Conservation (phyloP, 2,888 invertebrate genomes). For the Julus scanicus region DNA sequence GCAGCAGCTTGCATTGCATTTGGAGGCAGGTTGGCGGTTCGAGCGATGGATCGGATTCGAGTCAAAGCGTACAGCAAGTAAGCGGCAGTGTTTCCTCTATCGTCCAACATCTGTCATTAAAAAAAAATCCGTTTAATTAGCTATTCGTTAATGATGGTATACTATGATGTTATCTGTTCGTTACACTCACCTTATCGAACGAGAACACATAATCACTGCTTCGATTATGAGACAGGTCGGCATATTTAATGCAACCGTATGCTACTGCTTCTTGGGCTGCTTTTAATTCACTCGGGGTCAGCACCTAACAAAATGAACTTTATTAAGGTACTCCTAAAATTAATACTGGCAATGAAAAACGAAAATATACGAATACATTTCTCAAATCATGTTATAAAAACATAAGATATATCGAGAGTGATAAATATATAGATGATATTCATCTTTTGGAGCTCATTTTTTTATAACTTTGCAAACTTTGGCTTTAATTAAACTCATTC, state of each 20-base stretch:
- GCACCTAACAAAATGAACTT: constrained; percentile 67
- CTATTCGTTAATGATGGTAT: not conserved
- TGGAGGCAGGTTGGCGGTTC: constrained; percentile 77
- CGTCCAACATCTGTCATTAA: constrained; percentile 86
- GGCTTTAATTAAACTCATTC: too few species aligned
- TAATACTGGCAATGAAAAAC: too few species aligned
- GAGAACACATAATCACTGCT: constrained; percentile 96
- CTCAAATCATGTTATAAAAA: too few species aligned
- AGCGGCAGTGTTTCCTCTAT: constrained; percentile 98
- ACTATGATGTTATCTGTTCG: not conserved
- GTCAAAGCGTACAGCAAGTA: constrained; percentile 95
- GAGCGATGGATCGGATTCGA: constrained; percentile 89
- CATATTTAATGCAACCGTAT: constrained; percentile 98
- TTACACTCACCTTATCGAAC: constrained; percentile 80
- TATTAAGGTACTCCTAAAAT: too few species aligned
- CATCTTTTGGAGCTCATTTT: too few species aligned
- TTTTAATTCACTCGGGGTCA: constrained; percentile 82
- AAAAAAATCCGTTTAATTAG: not conserved
- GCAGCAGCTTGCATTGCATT: constrained; percentile 74
- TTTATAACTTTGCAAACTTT: too few species aligned
- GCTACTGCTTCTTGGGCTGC: constrained; percentile 91
- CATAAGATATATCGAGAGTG: too few species aligned
- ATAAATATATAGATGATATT: too few species aligned
- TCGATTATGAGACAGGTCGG: constrained; percentile 94
- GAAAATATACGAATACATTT: too few species aligned